Evolutionary conservation across 2,113 vertebrate genomes (phyloP), one percentile per base, ranked within the genome.

Genomic region (Corythornis madagascariensis): DNA sequence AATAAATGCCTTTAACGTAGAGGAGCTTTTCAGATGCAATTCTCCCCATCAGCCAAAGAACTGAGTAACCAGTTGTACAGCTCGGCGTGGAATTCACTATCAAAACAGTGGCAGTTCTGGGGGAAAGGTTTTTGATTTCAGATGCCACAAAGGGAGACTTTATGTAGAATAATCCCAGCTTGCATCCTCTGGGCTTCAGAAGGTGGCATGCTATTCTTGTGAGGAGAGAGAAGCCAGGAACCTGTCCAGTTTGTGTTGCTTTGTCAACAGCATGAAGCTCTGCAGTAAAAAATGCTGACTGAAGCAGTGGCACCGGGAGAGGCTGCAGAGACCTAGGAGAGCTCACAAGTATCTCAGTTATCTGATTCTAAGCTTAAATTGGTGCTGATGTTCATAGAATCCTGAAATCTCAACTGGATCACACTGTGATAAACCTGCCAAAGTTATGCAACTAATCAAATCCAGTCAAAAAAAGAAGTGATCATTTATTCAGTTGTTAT

Each of bases 401-500:
- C 88, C 79, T 91, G 88, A 95, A 94, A 95, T 92, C 40, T 96
- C 92, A 94, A 96, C 92, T 93, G 78, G 87, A 93, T 89, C 72
- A 67, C 91, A 88, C 85, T 95, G 96, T 96, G 95, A 95, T 85
- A 96, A 94, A 96, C 93, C 96, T 93, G 84, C 95, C 94, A 74
- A 80, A 97, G 95, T 98, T 98, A 97, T 97, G 97, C 95, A 97
- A 95, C 93, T 96, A 95, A 96, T 95, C 88, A 95, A 96, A 94
- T 88, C 88, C 95, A 93, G 89, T 95, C 50, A 86, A 72, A 73
- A 71, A 95, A 38, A 38, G 38, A 92, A 94, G 72, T 69, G 78
- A 96, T 93, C 50, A 75, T 96, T 48, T 92, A 86, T 92, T 93
- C 91, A 81, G 74, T 95, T 97, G 94, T 93, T 96, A 94, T 92